Percentiles rank a stretch among this genome's conserved stretches.
Conservation (phyloP, 2,888 invertebrate species). For the Rhodophaea formosa region DNA sequence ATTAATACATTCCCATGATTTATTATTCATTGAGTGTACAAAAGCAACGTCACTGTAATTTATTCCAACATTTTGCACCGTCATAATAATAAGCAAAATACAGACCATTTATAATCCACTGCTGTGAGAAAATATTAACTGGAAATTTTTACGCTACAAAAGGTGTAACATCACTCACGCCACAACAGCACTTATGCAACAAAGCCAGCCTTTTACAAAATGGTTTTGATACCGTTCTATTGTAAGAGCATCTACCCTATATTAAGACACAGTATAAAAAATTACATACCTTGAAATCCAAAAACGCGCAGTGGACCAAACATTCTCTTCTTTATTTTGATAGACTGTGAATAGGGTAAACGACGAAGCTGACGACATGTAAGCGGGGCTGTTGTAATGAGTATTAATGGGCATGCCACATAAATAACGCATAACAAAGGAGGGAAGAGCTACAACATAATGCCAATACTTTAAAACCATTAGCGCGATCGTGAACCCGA, state of each 20-base stretch:
- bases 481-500: conserved; percentile 38
- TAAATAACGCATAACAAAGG: conserved; percentile 53
- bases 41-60: conserved; percentile 10
- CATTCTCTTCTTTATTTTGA: not conserved
- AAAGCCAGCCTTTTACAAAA: conserved; percentile 48
- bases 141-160: conserved; percentile 45
- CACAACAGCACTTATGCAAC: conserved; percentile 49
- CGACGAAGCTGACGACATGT: conserved; percentile 30
- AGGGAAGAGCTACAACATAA: conserved; percentile 46
- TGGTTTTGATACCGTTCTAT: conserved; percentile 39
- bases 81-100: conserved; percentile 17
- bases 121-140: conserved; percentile 44
- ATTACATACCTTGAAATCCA: not conserved
- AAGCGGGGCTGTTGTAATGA: conserved; percentile 44
- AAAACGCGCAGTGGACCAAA: conserved; percentile 9
- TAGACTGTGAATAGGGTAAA: conserved; percentile 32
- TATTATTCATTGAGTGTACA: conserved; percentile 1
- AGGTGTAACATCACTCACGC: conserved; percentile 47
- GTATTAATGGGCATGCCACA: conserved; percentile 59
- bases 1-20: not conserved
- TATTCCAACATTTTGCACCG: conserved; percentile 11
- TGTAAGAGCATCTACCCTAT: conserved; percentile 34
- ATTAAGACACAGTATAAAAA: conserved; percentile 32
- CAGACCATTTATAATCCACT: conserved; percentile 39
- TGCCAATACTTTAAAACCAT: conserved; percentile 65